A percentile compares a stretch with the other conserved stretches of the same genome.
Conservation (phyloP, 2,888 invertebrate species). For the Pollenia amentaria region DNA sequence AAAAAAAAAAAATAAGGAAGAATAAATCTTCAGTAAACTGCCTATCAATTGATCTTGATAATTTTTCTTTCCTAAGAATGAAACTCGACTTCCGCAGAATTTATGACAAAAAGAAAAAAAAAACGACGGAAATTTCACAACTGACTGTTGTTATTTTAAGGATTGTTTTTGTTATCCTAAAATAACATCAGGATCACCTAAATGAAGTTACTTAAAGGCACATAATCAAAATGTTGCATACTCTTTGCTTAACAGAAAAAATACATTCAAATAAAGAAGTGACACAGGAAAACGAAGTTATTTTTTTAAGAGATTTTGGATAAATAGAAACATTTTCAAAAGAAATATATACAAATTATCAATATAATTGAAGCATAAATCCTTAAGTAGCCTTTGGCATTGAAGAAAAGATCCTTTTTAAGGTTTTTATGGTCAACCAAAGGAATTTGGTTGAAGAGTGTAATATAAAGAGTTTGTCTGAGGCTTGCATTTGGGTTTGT, state of each 20-base stretch:
- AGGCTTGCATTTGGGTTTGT: background rate
- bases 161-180: slow-evolving; percentile 71
- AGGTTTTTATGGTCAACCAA: slow-evolving; percentile 67
- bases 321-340: slow-evolving; percentile 54
- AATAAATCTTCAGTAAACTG: slow-evolving; percentile 10
- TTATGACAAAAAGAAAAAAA: slow-evolving; percentile 8
- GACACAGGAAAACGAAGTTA: slow-evolving; percentile 44
- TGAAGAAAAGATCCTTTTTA: slow-evolving; percentile 16
- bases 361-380: slow-evolving; percentile 69
- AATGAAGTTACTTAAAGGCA: slow-evolving; percentile 60
- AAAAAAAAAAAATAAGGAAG: background rate
- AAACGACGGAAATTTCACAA: slow-evolving; percentile 13
- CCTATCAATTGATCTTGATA: slow-evolving; percentile 50
- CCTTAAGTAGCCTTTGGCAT: slow-evolving; percentile 44
- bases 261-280: background rate
- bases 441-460: slow-evolving; percentile 23
- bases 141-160: slow-evolving; percentile 65
- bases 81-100: slow-evolving; percentile 65
- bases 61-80: slow-evolving; percentile 17
- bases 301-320: slow-evolving; percentile 50
- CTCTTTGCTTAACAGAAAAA: background rate
- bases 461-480: background rate
- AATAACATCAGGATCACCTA: slow-evolving; percentile 62
- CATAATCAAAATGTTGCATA: slow-evolving; percentile 40
- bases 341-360: slow-evolving; percentile 64